phyloP scores from a whole-genome alignment of 2,888 invertebrate species.

The Harpalus rubripes region DNA sequence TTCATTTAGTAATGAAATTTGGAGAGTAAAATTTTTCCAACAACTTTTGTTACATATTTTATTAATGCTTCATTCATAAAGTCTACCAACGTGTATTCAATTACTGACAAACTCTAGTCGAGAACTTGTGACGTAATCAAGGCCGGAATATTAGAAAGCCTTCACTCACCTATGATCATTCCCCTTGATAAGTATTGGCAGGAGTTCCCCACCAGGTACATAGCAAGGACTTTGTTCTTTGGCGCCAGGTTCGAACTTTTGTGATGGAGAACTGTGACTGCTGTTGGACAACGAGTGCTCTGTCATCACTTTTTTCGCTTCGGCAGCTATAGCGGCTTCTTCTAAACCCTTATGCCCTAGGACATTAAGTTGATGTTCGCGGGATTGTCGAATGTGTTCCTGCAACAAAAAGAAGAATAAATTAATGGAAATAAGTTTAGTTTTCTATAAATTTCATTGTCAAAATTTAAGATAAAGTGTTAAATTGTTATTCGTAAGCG shows the following conservation, averaged over 20 bases:
- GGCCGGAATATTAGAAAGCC: background rate
- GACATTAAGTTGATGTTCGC: constrained; percentile 88
- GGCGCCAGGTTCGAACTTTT: constrained; percentile 72
- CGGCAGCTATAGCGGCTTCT: constrained; percentile 69
- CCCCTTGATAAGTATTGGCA: constrained; percentile 75
- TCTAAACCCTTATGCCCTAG: constrained; percentile 78
- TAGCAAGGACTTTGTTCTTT: constrained; percentile 76
- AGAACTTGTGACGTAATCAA: background rate
- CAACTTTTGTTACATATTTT: no score
- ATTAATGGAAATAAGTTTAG: background rate
- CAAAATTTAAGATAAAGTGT: no score
- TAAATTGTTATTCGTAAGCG: no score
- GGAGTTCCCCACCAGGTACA: constrained; percentile 77
- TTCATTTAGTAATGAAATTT: no score
- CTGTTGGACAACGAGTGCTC: constrained; percentile 67
- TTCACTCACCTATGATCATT: constrained; percentile 53
- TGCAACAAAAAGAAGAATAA: constrained; percentile 75
- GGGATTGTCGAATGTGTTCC: constrained; percentile 88
- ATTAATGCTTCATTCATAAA: no score
- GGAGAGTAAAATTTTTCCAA: no score
- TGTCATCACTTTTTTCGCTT: constrained; percentile 66
- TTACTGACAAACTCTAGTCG: no score
- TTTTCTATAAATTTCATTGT: background rate
- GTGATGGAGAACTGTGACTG: constrained; percentile 70
- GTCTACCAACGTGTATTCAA: no score